Evolutionary conservation across 2,113 vertebrate species (phyloP).

Genomic region (Natator depressus): DNA sequence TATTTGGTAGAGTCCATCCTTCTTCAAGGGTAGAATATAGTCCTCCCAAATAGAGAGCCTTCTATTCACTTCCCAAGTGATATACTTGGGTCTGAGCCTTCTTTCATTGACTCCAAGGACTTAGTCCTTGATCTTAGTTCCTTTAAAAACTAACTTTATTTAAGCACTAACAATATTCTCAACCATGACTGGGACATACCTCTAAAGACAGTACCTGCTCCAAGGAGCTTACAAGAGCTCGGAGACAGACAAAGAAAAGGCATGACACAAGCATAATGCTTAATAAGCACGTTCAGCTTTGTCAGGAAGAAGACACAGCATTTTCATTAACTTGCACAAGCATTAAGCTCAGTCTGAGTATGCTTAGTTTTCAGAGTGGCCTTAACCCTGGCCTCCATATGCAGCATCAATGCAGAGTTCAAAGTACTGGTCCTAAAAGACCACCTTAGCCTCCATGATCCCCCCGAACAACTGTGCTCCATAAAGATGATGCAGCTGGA

Average conservation of each 20-base stretch:
- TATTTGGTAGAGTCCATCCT: background rate
- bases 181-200: conserved; percentile 26
- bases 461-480: background rate
- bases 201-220: background rate
- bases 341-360: background rate
- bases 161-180: conserved; percentile 39
- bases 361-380: background rate
- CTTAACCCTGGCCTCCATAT: fast-evolving
- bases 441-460: background rate
- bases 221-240: background rate
- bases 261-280: background rate
- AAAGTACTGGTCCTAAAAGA: background rate
- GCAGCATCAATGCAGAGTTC: background rate
- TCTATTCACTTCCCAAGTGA: conserved; percentile 9
- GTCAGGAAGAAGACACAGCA: background rate
- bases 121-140: conserved; percentile 56
- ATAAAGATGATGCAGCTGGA: background rate
- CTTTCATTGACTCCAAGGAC: conserved; percentile 32
- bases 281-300: background rate
- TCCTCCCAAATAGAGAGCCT: background rate
- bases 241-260: background rate
- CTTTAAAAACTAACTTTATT: conserved; percentile 46
- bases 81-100: background rate
- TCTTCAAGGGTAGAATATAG: background rate
- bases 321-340: conserved; percentile 26